Evolutionary conservation across 2,888 invertebrate species (phyloP), one percentile per base, ranked within the genome.

Genomic region (Dasysyrphus albostriatus): DNA sequence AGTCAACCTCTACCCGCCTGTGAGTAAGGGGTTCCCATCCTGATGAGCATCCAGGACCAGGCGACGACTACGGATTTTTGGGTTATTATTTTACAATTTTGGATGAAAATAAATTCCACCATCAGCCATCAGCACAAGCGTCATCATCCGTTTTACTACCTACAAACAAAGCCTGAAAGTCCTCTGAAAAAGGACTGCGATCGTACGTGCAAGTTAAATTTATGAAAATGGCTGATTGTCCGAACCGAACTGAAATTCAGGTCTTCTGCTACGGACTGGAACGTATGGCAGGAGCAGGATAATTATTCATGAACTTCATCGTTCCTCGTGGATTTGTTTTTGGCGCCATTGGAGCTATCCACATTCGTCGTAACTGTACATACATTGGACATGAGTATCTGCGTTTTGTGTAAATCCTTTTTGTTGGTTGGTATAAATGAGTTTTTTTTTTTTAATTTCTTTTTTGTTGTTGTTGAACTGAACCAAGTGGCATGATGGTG

Each of bases 271-370:
- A 49, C 42, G 24, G 39, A 54, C 39, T 54, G 63, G 59, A 54
- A 73, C 83, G 77, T 82, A 82, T 78, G 85, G 73, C 61, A 61
- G 59, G 59, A 61, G 59, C 73, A 77, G 61, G 81, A 85, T 85
- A 85, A 85, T 85, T 85, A 85, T 85, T 85, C 81, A 85, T 78
- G 82, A 78, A 82, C 82, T 82, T 82, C 69, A 77, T 51, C 77
- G 65, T 51, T 37, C 4, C 16, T 84, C 54, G 73, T 82, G 56
- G 73, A 82, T 85, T 77, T 81, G 59, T 81, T 65, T 63, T 74
- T 77, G 76, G 73, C 76, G 79, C 79, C 79, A 65, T 67, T 73
- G n/a, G n/a, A n/a, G 83, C 79, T 65, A 58, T 37, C 34, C 8
- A 82, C 42, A 49, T 58, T 47, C 49, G 54, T 54, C 47, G 39